Conservation (phyloP, 2,888 invertebrate genomes). For the Hemistola chrysoprasaria region DNA sequence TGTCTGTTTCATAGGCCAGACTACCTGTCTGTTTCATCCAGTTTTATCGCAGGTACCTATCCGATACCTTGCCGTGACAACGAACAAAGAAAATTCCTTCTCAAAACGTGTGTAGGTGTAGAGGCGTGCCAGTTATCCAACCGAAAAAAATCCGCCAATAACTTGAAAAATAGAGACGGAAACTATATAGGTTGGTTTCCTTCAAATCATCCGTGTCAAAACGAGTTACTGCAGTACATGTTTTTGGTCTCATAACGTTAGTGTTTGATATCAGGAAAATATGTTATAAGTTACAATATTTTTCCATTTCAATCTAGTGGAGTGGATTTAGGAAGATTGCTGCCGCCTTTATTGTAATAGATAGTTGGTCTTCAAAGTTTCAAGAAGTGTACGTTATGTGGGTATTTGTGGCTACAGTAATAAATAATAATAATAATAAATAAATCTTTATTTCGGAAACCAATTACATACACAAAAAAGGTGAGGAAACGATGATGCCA, state of each 20-base stretch:
- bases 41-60: constrained; percentile 12
- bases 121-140: constrained; percentile 28
- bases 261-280: constrained; percentile 28
- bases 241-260: constrained; percentile 36
- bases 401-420: too few relatives aligned
- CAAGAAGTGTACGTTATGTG: too few relatives aligned
- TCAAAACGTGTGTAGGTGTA: constrained; percentile 22
- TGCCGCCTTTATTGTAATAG: constrained; percentile 12
- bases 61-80: constrained; percentile 10
- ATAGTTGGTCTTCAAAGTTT: constrained; percentile 1
- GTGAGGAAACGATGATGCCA: too few relatives aligned
- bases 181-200: constrained; percentile 34
- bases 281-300: constrained; percentile 29
- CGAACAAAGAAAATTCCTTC: constrained; percentile 21
- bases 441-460: too few relatives aligned
- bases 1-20: too few relatives aligned
- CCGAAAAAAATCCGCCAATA: constrained; percentile 34
- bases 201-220: constrained; percentile 37
- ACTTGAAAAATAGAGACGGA: constrained; percentile 26
- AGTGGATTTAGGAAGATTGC: constrained; percentile 29
- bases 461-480: too few relatives aligned
- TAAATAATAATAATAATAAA: too few relatives aligned
- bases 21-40: constrained; percentile 1
- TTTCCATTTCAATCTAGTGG: constrained; percentile 36
- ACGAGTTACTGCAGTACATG: constrained; percentile 28